Evolutionary conservation across 1,140 invertebrate species (phyloP).

Genomic region (Reticulitermes speratus): DNA sequence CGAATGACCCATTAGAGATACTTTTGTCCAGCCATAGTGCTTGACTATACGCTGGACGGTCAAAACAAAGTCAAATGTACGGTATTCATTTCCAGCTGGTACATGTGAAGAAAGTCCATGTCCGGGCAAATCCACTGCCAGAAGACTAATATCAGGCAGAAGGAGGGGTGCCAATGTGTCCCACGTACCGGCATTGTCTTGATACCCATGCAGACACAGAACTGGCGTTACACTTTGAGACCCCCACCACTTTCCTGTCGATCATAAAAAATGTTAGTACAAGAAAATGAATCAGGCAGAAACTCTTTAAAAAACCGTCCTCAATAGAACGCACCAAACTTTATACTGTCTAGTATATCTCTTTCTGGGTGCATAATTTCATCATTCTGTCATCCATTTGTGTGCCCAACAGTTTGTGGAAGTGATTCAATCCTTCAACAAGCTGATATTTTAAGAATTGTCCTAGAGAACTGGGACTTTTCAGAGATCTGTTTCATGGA

Average conservation of each 20-base stretch:
- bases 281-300: too few relatives aligned
- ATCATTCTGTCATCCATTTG: too few relatives aligned
- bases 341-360: too few relatives aligned
- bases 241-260: conserved; percentile 38
- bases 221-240: conserved; percentile 35
- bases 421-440: too few relatives aligned
- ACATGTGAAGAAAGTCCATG: conserved; percentile 40
- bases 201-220: conserved; percentile 39
- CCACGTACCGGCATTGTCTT: conserved; percentile 50
- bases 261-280: not conserved
- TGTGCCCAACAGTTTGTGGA: too few relatives aligned
- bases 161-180: conserved; percentile 45
- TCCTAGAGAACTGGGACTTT: too few relatives aligned
- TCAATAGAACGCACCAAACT: too few relatives aligned
- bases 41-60: conserved; percentile 58
- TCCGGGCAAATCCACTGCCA: conserved; percentile 41
- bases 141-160: conserved; percentile 38
- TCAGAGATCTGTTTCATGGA: too few relatives aligned
- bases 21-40: conserved; percentile 66
- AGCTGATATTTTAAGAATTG: too few relatives aligned
- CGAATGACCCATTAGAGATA: conserved; percentile 67
- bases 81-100: conserved; percentile 49
- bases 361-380: too few relatives aligned
- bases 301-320: too few relatives aligned
- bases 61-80: conserved; percentile 55